Percentiles rank a stretch among this genome's conserved stretches.
Evolutionary conservation across 2,797 vertebrate species (phyloP).

Genomic region (Tarsius wallacei): DNA sequence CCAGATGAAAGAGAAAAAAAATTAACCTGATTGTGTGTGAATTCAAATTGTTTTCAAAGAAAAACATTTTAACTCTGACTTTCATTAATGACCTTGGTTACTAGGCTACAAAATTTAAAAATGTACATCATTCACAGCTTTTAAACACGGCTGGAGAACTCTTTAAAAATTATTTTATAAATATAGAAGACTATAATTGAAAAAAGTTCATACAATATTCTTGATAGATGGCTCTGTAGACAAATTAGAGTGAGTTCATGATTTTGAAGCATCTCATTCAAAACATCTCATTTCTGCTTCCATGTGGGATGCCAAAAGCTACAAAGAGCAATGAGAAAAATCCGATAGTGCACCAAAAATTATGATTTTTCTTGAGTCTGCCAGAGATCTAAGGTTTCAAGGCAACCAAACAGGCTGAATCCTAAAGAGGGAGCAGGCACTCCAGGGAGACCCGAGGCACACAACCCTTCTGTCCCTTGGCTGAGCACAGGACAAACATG

Average conservation of each 20-base stretch:
- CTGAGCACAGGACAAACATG: neutral
- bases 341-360: neutral
- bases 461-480: neutral
- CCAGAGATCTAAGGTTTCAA: neutral
- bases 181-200: neutral
- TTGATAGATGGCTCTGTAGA: neutral
- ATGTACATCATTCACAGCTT: conserved; percentile 17
- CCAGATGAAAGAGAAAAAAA: conserved; percentile 2
- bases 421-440: neutral
- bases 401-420: neutral
- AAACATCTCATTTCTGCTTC: neutral
- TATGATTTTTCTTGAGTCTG: neutral
- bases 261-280: neutral
- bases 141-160: neutral
- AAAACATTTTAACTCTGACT: neutral
- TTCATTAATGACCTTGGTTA: conserved; percentile 60
- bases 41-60: neutral
- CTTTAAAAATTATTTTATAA: conserved; percentile 36
- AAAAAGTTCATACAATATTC: neutral
- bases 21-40: neutral
- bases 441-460: neutral
- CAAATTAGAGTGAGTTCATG: neutral
- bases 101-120: conserved; percentile 53
- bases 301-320: neutral
- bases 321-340: neutral